phyloP scores from a whole-genome alignment of 1,140 invertebrate genomes.

The Bombus impatiens region DNA sequence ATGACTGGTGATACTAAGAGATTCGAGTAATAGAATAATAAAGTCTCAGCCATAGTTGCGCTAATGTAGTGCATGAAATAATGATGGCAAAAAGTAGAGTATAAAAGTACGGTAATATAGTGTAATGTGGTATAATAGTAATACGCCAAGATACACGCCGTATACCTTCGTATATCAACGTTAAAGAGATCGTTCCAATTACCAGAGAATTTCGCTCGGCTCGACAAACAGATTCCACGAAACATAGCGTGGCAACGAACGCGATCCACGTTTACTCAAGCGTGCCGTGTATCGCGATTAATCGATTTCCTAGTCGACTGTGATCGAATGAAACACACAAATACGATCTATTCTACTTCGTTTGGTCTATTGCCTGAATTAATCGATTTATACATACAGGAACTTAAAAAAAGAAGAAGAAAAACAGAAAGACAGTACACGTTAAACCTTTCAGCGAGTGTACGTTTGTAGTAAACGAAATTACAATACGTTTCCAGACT shows the following conservation, averaged over 20 bases:
- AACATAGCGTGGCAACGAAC: neutral
- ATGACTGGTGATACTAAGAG: no score
- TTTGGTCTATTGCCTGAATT: neutral
- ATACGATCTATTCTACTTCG: neutral
- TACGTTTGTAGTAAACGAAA: no score
- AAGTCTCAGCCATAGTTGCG: no score
- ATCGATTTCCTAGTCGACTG: slow-evolving; percentile 19
- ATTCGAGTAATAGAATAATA: no score
- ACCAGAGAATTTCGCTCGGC: neutral
- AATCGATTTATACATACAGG: neutral
- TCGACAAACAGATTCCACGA: neutral
- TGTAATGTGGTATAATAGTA: neutral
- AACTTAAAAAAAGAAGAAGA: neutral
- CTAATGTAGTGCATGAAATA: no score
- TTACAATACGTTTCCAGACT: no score
- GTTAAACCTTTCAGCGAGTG: no score
- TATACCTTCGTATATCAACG: neutral
- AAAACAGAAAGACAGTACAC: no score
- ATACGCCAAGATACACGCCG: neutral
- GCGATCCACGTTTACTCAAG: slow-evolving; percentile 35
- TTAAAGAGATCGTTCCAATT: neutral
- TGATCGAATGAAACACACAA: neutral
- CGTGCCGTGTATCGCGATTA: slow-evolving; percentile 32
- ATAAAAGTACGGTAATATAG: neutral
- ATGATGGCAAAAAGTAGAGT: neutral